Evolutionary conservation across 2,797 vertebrate species (phyloP).

Genomic region (Gobionotothen gibberifrons): DNA sequence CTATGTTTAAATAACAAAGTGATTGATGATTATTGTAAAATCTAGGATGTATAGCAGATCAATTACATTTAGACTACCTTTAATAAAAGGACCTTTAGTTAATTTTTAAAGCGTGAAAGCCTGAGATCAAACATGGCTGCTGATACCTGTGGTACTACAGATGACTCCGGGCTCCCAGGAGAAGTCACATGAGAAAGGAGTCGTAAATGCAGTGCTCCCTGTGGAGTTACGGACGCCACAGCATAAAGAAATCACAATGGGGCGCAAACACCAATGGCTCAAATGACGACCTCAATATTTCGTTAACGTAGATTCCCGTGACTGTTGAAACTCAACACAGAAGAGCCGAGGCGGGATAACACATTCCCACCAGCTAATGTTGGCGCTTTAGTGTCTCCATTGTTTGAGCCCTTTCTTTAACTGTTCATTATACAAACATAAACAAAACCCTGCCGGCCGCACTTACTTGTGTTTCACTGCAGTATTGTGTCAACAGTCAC

Average conservation of each 20-base stretch:
- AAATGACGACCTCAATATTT: slow-evolving; percentile 54
- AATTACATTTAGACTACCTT: not conserved
- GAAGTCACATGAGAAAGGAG: slow-evolving; percentile 47
- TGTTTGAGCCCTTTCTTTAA: slow-evolving; percentile 31
- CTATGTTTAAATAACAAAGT: no score
- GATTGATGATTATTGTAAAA: not conserved
- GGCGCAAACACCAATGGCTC: slow-evolving; percentile 48
- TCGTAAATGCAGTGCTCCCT: slow-evolving; percentile 59
- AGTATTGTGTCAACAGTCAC: not conserved
- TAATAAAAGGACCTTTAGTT: not conserved
- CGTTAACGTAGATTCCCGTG: slow-evolving; percentile 40
- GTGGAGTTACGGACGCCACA: slow-evolving; percentile 49
- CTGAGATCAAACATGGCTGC: not conserved
- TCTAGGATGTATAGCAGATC: not conserved
- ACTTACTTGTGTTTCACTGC: slow-evolving; percentile 18
- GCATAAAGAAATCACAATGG: slow-evolving; percentile 61
- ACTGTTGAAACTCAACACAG: slow-evolving; percentile 35
- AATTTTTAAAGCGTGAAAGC: not conserved
- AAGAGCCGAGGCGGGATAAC: slow-evolving; percentile 24
- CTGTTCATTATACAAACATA: slow-evolving; percentile 3
- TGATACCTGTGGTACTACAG: slow-evolving; percentile 23
- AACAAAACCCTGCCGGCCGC: slow-evolving; percentile 10
- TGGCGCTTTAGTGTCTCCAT: slow-evolving; percentile 24
- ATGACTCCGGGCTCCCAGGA: slow-evolving; percentile 4
- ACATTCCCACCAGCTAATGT: slow-evolving; percentile 24